Conservation (phyloP, 2,888 invertebrate genomes). For the Halocaridina rubra region DNA sequence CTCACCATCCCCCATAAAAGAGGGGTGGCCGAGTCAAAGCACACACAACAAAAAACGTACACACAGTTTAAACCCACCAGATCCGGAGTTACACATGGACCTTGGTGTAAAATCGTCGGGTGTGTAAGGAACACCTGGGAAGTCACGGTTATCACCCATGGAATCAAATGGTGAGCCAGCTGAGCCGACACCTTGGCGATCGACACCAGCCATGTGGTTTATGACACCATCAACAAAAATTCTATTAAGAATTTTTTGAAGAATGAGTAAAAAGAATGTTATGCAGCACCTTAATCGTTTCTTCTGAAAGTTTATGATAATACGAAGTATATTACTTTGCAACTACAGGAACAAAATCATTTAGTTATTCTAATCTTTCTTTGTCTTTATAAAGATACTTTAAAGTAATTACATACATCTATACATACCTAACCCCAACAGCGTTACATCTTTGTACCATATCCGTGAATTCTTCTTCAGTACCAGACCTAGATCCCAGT, state of each 20-base stretch:
- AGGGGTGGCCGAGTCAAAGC: no score
- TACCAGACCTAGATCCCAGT: constrained; percentile 68
- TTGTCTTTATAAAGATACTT: no score
- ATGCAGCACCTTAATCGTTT: no score
- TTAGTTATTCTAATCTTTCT: no score
- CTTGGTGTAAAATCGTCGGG: constrained; percentile 54
- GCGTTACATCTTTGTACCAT: constrained; percentile 70
- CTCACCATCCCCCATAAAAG: no score
- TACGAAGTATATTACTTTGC: no score
- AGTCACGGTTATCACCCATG: constrained; percentile 35
- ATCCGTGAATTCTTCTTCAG: constrained; percentile 67
- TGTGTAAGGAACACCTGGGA: constrained; percentile 61
- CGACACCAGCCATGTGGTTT: constrained; percentile 61
- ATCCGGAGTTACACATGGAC: constrained; percentile 48
- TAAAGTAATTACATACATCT: no score
- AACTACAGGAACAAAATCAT: no score
- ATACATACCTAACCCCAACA: constrained; percentile 67
- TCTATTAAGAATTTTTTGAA: no score
- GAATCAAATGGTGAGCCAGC: constrained; percentile 46
- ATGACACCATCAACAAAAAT: constrained; percentile 58
- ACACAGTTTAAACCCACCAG: constrained; percentile 46
- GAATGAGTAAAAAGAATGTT: no score
- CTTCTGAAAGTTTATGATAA: no score
- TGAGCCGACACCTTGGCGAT: constrained; percentile 42
- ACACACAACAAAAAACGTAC: no score